Base-by-base conservation (phyloP, 2,888 invertebrate genomes). In the Diplazon laetatorius region DNA sequence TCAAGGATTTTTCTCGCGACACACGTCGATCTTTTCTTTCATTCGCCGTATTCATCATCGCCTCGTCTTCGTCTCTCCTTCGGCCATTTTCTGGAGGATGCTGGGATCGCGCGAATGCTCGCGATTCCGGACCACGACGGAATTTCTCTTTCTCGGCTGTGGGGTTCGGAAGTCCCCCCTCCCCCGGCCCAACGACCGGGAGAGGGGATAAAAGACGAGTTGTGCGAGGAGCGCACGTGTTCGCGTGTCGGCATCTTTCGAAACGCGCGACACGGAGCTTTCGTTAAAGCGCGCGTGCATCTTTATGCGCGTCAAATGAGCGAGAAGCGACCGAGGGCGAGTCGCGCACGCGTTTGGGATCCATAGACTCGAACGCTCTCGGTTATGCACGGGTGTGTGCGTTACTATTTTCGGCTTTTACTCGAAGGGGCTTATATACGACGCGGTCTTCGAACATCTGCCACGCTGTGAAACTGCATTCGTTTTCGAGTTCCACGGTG, bases 331-430 rank as follows among this genome's bases (percentile, higher is more conserved):
- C 55, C n/a, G 35, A 20, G 63, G 50, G 70, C 52, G 16, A 52
- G 42, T 50, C 68, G 48, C 46, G 46, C 62, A 39, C 55, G 62
- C 42, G 68, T 73, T 48, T 39, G 37, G n/a, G 46, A 60, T 71
- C 68, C 63, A 72, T 46, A 22, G 62, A 55, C 44, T 35, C 42
- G 63, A 18, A 57, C 14, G 57, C 57, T 68, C 63, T 52, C 57
- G 63, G 22, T 16, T 30, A 55, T 55, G 30, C 46, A 66, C 60
- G 46, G 46, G 30, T n/a, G n/a, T n/a, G 63, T 39, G 72, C 48
- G 72, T 55, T 57, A 79, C 79, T 79, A 76, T 79, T 79, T 79
- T 72, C 37, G 59, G 68, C 71, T 48, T 79, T 59, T 14, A 71
- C 46, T 42, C 62, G 52, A 16, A 48, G 50, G 42, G 62, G n/a